Base-by-base conservation (phyloP, 2,113 vertebrate species). In the Paracanthobrama guichenoti region DNA sequence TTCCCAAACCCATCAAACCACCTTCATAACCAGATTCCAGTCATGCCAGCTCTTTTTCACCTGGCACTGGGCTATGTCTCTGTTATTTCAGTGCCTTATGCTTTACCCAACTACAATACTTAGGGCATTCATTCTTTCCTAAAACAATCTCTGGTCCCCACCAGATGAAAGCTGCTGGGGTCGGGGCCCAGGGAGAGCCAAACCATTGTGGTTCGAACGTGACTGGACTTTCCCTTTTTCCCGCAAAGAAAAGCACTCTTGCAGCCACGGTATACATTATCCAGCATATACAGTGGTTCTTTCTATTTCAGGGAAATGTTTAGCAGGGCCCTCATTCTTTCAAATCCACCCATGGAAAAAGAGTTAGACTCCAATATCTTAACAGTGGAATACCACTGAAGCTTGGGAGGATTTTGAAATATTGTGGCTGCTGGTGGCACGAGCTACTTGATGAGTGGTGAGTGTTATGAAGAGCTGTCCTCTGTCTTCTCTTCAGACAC, bases 31-130 rank as follows among this genome's bases (percentile, higher is more conserved):
- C 86, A 86, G 88, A 93, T 93, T 93, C 91, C 92, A 90, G 82
- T 84, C 90, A 88, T 93, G 90, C 90, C 90, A 89, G 90, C 86
- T 89, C 76, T 91, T 89, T 93, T 93, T 91, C 90, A 79, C 87
- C 90, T 92, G 93, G 91, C 92, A 67, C 72, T 28, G 12, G 39
- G 89, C 90, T 90, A 89, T 91, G 90, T 88, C 81, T 83, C 86
- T 92, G 88, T 90, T 88, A 84, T 87, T 88, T 86, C 81, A 81
- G 67, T 57, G 44, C 59, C 85, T 80, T 82, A 80, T 84, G 75
- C 74, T 73, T 48, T 72, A 73, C 83, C 16, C 83, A 13, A 1
- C 87, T 81, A 84, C 73, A 85, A 84, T 83, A 85, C 85, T 82
- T 67, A 46, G 81, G 86, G 88, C 71, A 78, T 88, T 93, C 87